phyloP scores from a whole-genome alignment of 2,113 vertebrate species.

The Empidonax traillii region DNA sequence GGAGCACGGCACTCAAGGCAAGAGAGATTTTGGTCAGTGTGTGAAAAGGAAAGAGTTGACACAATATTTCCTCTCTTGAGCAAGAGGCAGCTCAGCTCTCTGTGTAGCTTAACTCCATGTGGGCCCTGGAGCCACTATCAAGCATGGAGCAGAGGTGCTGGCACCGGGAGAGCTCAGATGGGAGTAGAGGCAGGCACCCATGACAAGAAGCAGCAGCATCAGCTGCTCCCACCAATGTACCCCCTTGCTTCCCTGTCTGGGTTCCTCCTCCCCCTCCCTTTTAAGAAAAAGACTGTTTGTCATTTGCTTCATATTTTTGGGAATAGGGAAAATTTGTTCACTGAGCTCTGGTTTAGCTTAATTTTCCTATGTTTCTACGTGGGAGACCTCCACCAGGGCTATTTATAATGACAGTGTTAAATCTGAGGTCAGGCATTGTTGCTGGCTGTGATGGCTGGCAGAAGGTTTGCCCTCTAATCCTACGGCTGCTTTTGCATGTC shows the following conservation, averaged over 20 bases:
- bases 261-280: not conserved
- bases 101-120: not conserved
- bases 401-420: not conserved
- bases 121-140: not conserved
- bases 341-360: not conserved
- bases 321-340: not conserved
- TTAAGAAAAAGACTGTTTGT: not conserved
- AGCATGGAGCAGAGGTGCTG: not conserved
- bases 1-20: not conserved
- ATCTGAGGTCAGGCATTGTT: not conserved
- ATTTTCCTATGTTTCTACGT: not conserved
- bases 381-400: not conserved
- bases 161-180: not conserved
- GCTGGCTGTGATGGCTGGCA: not conserved
- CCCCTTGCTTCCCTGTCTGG: not conserved
- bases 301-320: not conserved
- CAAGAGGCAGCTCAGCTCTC: not conserved
- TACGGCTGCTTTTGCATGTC: not conserved
- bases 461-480: not conserved
- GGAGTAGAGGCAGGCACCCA: not conserved
- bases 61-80: not conserved
- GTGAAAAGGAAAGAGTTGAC: not conserved
- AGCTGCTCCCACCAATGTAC: not conserved
- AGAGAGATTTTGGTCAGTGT: not conserved
- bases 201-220: not conserved